Conservation (phyloP, 2,113 vertebrate species). For the Vulpes lagopus region DNA sequence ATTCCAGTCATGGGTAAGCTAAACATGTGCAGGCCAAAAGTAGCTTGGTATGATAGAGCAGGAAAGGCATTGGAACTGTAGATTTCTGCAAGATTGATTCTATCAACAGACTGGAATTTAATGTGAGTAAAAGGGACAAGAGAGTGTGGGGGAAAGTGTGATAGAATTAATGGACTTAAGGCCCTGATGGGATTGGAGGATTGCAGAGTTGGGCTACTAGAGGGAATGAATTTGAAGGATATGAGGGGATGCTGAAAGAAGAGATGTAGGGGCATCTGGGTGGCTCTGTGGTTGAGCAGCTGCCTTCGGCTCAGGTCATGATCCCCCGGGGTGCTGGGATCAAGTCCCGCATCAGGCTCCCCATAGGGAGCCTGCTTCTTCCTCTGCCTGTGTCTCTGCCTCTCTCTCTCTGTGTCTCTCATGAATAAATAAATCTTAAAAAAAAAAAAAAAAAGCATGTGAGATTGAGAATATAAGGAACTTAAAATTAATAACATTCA, state of each 20-base stretch:
- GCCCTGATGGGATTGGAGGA: neutral
- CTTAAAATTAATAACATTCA: neutral
- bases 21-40: neutral
- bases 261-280: too few relatives aligned
- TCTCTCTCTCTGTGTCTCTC: too few relatives aligned
- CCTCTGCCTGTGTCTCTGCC: too few relatives aligned
- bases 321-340: too few relatives aligned
- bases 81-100: neutral
- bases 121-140: neutral
- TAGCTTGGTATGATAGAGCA: neutral
- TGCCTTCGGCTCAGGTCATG: too few relatives aligned
- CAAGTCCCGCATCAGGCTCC: too few relatives aligned
- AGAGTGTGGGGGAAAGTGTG: neutral
- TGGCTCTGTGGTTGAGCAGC: too few relatives aligned
- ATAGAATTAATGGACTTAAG: slow-evolving; percentile 6
- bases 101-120: neutral
- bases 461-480: neutral
- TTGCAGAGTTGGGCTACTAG: neutral
- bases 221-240: neutral
- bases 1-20: neutral
- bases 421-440: too few relatives aligned
- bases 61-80: neutral
- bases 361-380: too few relatives aligned
- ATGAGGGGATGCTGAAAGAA: neutral
- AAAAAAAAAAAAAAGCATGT: neutral